A percentile compares a stretch with the other conserved stretches of the same genome.
Evolutionary conservation across 2,888 invertebrate species (phyloP).

Genomic region (Napeogenes sylphis): DNA sequence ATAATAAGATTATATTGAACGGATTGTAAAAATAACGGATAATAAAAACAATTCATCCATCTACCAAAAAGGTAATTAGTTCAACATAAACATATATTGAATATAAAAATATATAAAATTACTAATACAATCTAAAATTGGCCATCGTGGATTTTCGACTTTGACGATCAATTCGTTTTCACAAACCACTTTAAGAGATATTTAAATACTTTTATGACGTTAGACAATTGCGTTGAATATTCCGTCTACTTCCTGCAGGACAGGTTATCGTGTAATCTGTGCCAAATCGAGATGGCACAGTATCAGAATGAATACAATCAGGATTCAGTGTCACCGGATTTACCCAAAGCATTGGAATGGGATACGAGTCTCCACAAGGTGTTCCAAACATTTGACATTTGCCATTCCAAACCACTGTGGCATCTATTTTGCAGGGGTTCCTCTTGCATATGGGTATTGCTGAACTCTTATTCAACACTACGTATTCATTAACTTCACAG

Average conservation of each 20-base stretch:
- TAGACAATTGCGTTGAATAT: conserved; percentile 47
- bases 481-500: conserved; percentile 73
- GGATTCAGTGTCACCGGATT: conserved; percentile 78
- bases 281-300: conserved; percentile 48
- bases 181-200: too few species aligned
- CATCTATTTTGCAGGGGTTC: conserved; percentile 80
- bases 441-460: conserved; percentile 77
- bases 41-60: too few species aligned
- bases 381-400: conserved; percentile 65
- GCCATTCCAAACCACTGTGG: conserved; percentile 61
- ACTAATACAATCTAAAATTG: too few species aligned
- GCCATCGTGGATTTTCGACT: too few species aligned
- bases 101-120: too few species aligned
- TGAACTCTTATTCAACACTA: conserved; percentile 71
- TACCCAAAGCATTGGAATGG: conserved; percentile 72
- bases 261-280: conserved; percentile 38
- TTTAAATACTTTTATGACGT: too few species aligned
- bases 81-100: too few species aligned
- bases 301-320: conserved; percentile 69
- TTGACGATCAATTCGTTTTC: too few species aligned
- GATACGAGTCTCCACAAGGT: conserved; percentile 53
- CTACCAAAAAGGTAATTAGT: too few species aligned
- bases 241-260: conserved; percentile 55
- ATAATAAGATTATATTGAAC: too few species aligned
- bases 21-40: too few species aligned